These are phyloP conservation scores for Dysidea cf. avara DNA, from an alignment of 37 sponge, comb jelly and placozoan genomes.

Conservation along the genomic window DNA sequence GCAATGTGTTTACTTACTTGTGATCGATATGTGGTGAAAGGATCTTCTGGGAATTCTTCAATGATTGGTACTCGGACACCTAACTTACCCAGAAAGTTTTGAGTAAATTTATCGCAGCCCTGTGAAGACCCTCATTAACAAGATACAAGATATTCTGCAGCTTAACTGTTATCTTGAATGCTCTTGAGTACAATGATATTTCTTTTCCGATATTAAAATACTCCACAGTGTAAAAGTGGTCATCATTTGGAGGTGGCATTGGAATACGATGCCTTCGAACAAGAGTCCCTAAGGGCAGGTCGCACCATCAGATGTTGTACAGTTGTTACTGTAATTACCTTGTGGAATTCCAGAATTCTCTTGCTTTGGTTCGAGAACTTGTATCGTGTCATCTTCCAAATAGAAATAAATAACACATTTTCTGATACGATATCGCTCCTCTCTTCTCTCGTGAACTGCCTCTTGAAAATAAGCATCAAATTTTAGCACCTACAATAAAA, in stretches of 20 bases:
- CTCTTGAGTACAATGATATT: conserved; percentile 70
- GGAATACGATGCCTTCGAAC: conserved; percentile 93
- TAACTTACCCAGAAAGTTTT: conserved; percentile 84
- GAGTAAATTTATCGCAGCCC: conserved; percentile 95
- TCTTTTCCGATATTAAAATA: conserved; percentile 88
- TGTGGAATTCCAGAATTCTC: conserved; percentile 98
- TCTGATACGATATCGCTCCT: conserved; percentile 88
- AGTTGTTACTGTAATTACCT: conserved; percentile 45
- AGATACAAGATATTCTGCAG: not conserved
- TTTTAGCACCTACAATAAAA: conserved; percentile 70
- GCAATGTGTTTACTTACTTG: conserved; percentile 36
- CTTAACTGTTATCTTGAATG: conserved; percentile 86
- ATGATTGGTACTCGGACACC: conserved; percentile 72
- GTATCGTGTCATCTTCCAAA: conserved; percentile 97
- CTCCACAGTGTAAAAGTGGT: conserved; percentile 89
- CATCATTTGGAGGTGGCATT: conserved; percentile 90
- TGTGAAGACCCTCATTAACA: conserved; percentile 1
- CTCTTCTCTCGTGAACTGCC: conserved; percentile 87
- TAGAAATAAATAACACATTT: conserved; percentile 85
- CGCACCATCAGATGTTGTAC: not conserved
- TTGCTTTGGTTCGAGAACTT: conserved; percentile 78
- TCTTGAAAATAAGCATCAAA: conserved; percentile 97
- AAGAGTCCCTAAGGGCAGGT: conserved; percentile 62
- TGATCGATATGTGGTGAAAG: conserved; percentile 65
- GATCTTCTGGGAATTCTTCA: conserved; percentile 61